A percentile compares a stretch with the other conserved stretches of the same genome.
Conservation (phyloP, 1,140 invertebrate species). For the Drosophila fuyamai region DNA sequence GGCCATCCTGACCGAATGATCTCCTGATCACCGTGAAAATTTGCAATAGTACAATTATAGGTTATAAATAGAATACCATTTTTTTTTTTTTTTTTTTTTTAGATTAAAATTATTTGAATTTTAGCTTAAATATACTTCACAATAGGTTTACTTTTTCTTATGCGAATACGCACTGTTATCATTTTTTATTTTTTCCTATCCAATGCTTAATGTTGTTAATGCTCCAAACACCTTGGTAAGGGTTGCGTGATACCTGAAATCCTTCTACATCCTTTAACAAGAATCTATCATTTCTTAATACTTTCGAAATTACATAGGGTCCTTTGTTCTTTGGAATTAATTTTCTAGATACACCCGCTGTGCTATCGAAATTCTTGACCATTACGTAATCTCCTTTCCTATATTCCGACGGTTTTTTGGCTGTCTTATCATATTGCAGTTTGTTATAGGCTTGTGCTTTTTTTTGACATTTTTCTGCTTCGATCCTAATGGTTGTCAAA, state of each 20-base stretch:
- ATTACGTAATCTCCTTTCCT: background rate
- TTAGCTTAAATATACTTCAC: too few species aligned
- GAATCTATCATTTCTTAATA: too few species aligned
- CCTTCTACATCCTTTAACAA: too few species aligned
- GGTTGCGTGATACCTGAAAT: background rate
- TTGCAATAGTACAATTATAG: too few species aligned
- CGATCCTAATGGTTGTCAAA: too few species aligned
- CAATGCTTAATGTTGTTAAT: constrained; percentile 8
- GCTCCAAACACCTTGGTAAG: constrained; percentile 13
- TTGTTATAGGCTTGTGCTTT: constrained; percentile 3
- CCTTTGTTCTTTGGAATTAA: constrained; percentile 1
- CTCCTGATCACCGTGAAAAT: background rate
- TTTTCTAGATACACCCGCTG: background rate
- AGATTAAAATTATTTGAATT: too few species aligned
- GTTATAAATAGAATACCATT: too few species aligned
- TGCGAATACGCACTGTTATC: too few species aligned
- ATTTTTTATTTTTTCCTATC: constrained; percentile 2
- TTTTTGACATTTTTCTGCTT: background rate
- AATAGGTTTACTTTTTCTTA: too few species aligned
- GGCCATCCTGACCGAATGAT: background rate
- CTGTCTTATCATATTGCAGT: constrained; percentile 1
- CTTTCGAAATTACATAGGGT: too few species aligned
- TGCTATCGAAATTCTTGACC: background rate
- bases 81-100: too few species aligned
- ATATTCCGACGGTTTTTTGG: background rate